Percentiles rank a stretch among this genome's conserved stretches.
phyloP scores from a whole-genome alignment of 2,113 vertebrate genomes.

The Chascanopsetta lugubris region DNA sequence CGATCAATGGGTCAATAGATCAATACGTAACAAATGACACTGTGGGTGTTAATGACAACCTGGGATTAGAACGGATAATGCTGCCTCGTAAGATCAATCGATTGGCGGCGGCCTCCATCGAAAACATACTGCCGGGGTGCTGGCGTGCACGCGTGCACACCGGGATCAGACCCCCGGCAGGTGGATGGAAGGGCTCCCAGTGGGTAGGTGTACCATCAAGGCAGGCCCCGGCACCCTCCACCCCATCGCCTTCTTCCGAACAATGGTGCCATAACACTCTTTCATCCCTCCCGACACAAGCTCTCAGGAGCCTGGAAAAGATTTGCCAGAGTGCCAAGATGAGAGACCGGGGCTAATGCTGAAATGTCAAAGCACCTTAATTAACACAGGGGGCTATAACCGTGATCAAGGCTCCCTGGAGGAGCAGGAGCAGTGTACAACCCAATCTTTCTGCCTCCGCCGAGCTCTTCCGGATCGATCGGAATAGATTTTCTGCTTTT shows the following conservation, averaged over 20 bases:
- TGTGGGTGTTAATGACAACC: constrained; percentile 77
- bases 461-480: constrained; percentile 69
- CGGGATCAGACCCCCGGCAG: constrained; percentile 45
- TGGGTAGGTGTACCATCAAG: constrained; percentile 26
- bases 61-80: constrained; percentile 80
- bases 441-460: constrained; percentile 68
- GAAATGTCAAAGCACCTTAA: constrained; percentile 80
- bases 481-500: constrained; percentile 80
- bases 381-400: constrained; percentile 78
- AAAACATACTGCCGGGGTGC: constrained; percentile 27
- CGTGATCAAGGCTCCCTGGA: constrained; percentile 77
- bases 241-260: constrained; percentile 41
- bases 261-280: constrained; percentile 53
- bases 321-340: constrained; percentile 67
- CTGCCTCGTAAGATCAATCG: constrained; percentile 68
- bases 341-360: constrained; percentile 70
- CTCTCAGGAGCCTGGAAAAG: constrained; percentile 64
- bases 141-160: background rate
- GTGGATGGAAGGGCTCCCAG: constrained; percentile 37
- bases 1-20: constrained; percentile 78
- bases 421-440: constrained; percentile 57
- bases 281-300: constrained; percentile 50
- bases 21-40: constrained; percentile 81
- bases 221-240: constrained; percentile 15
- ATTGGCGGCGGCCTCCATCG: constrained; percentile 51